Percentiles rank a stretch among this genome's conserved stretches.
Conservation (phyloP, 2,888 invertebrate species). For the Ophioninae sp. region DNA sequence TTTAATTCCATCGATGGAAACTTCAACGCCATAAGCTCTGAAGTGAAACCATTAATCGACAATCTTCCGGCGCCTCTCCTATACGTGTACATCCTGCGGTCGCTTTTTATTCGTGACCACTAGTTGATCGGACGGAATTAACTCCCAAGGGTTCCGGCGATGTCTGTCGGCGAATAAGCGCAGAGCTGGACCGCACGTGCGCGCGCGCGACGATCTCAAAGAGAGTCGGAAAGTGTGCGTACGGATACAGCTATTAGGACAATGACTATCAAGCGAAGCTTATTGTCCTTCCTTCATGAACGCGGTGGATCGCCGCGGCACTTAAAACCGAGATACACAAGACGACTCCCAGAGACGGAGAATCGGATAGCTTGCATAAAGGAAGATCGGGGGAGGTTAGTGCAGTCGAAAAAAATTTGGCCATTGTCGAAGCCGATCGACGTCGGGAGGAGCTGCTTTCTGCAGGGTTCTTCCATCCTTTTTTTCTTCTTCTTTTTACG, state of each 20-base stretch:
- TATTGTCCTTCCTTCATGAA: slow-evolving; percentile 80
- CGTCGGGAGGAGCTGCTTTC: slow-evolving; percentile 52
- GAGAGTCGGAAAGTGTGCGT: slow-evolving; percentile 45
- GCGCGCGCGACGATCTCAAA: slow-evolving; percentile 57
- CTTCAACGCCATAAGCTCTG: slow-evolving; percentile 26
- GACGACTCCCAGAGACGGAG: slow-evolving; percentile 18
- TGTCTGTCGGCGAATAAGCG: slow-evolving; percentile 55
- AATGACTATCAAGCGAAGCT: slow-evolving; percentile 78
- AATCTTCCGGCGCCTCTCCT: slow-evolving; percentile 25
- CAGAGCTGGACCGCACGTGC: slow-evolving; percentile 57
- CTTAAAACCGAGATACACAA: slow-evolving; percentile 28
- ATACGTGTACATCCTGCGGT: background rate
- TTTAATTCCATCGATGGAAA: background rate
- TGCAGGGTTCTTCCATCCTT: slow-evolving; percentile 57
- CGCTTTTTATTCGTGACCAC: slow-evolving; percentile 14
- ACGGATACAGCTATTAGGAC: slow-evolving; percentile 69
- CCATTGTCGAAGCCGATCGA: slow-evolving; percentile 77
- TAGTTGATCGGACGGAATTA: slow-evolving; percentile 54
- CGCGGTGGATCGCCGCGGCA: slow-evolving; percentile 62
- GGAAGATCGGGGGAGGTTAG: slow-evolving; percentile 43
- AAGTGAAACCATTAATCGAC: slow-evolving; percentile 34
- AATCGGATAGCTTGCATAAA: slow-evolving; percentile 30
- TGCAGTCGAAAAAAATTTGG: slow-evolving; percentile 56
- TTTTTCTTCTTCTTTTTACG: slow-evolving; percentile 48
- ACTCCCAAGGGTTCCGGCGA: slow-evolving; percentile 44